Evolutionary conservation across 2,797 vertebrate genomes (phyloP).

Genomic region (Coendou prehensilis): DNA sequence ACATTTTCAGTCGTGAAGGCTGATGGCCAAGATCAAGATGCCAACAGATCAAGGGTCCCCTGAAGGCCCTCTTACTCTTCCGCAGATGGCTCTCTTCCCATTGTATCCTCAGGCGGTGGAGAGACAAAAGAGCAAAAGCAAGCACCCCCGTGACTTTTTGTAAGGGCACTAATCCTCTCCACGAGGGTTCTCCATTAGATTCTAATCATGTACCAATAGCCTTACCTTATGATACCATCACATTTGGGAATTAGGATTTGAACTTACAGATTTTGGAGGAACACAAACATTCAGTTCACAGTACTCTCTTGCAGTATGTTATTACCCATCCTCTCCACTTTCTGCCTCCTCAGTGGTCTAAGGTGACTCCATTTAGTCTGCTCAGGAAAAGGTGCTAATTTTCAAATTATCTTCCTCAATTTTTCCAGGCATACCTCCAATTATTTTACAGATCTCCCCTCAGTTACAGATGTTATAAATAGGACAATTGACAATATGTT

Average conservation of each 20-base stretch:
- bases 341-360: not conserved
- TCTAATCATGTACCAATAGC: not conserved
- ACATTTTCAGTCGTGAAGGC: not conserved
- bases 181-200: not conserved
- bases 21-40: not conserved
- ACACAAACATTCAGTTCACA: no score
- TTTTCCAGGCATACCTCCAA: not conserved
- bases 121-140: not conserved
- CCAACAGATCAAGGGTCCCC: accelerated
- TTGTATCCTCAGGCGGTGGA: not conserved
- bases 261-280: no score
- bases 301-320: not conserved
- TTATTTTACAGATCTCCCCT: not conserved
- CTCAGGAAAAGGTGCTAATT: not conserved
- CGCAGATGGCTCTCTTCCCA: no score
- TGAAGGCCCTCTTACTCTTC: not conserved
- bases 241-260: not conserved
- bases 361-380: not conserved
- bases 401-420: not conserved
- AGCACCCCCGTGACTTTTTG: not conserved
- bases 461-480: not conserved
- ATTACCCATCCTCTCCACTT: not conserved
- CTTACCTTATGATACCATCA: not conserved
- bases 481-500: not conserved
- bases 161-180: no score